Evolutionary conservation across 2,113 vertebrate species (phyloP).

Genomic region (Scopus umbretta): DNA sequence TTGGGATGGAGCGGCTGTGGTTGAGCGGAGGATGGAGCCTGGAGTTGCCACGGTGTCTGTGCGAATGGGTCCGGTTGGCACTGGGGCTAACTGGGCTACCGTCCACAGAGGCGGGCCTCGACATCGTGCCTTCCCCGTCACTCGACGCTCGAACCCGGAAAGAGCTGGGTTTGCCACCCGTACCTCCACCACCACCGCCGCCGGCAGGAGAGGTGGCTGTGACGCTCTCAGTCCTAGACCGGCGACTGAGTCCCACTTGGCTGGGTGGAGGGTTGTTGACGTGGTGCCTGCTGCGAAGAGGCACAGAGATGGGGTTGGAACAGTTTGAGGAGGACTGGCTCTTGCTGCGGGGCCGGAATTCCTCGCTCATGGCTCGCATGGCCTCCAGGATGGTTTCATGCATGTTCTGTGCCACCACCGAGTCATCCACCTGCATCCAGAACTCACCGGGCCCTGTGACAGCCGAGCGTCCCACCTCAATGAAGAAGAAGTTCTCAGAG

Average conservation of each 20-base stretch:
- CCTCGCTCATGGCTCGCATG: conserved; percentile 90
- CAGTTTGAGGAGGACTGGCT: conserved; percentile 89
- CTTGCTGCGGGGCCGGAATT: conserved; percentile 88
- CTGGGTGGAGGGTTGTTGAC: conserved; percentile 86
- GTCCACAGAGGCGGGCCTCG: conserved; percentile 84
- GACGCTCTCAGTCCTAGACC: conserved; percentile 82
- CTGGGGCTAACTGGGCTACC: conserved; percentile 84
- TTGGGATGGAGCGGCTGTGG: conserved; percentile 87
- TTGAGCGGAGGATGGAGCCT: conserved; percentile 85
- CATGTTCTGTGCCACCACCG: conserved; percentile 89
- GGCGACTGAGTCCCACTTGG: conserved; percentile 83
- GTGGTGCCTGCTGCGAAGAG: conserved; percentile 81
- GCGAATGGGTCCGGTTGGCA: conserved; percentile 75
- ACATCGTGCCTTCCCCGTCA: conserved; percentile 87
- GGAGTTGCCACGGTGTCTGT: conserved; percentile 78
- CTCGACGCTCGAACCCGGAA: conserved; percentile 86
- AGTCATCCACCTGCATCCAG: conserved; percentile 93
- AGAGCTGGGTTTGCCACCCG: conserved; percentile 73
- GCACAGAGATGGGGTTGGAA: conserved; percentile 88
- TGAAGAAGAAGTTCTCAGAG: conserved; percentile 91
- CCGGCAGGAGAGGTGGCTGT: conserved; percentile 82
- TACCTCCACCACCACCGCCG: conserved; percentile 65
- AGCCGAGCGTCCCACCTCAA: conserved; percentile 86
- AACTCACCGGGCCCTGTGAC: conserved; percentile 87
- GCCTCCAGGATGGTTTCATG: conserved; percentile 90